phyloP scores from a whole-genome alignment of 2,797 vertebrate genomes.

The Florisuga fusca region DNA sequence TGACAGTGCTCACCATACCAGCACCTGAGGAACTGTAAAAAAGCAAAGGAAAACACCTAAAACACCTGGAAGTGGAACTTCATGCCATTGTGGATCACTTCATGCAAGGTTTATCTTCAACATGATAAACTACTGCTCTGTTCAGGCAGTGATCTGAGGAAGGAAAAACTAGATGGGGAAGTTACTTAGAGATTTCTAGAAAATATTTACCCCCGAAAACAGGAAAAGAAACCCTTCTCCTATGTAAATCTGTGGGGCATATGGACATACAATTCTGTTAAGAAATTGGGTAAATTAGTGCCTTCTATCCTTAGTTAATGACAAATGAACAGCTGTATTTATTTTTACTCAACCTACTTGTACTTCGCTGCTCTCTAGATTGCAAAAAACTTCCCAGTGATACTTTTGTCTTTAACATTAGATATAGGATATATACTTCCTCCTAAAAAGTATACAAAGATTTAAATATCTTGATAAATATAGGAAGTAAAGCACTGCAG shows the following conservation, averaged over 20 bases:
- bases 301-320: neutral
- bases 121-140: neutral
- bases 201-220: neutral
- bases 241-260: neutral
- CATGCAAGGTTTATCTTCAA: neutral
- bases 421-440: neutral
- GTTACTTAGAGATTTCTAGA: neutral
- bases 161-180: neutral
- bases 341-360: neutral
- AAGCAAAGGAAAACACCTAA: neutral
- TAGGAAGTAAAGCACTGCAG: neutral
- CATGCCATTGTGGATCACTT: neutral
- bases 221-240: neutral
- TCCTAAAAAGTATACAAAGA: neutral
- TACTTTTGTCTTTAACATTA: neutral
- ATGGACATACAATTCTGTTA: neutral
- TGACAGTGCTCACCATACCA: neutral
- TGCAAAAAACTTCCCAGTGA: neutral
- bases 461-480: neutral
- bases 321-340: neutral
- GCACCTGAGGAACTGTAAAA: neutral
- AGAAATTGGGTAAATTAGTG: neutral
- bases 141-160: fast-evolving
- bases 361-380: neutral
- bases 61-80: neutral